phyloP scores from a whole-genome alignment of 2,888 invertebrate species.

The Agonopterix alstromeriana region DNA sequence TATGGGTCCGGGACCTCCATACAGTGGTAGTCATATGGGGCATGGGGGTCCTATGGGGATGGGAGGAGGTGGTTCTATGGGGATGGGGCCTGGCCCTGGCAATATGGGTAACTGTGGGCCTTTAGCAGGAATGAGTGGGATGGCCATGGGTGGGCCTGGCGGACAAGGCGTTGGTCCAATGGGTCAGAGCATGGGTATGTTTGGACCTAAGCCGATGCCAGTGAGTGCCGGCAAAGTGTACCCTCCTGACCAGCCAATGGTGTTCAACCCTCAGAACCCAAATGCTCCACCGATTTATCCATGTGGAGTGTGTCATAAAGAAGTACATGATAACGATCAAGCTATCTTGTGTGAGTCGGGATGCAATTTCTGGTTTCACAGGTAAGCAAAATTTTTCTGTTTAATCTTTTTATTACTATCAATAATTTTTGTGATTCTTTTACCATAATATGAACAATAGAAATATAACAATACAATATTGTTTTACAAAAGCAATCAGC shows the following conservation, averaged over 20 bases:
- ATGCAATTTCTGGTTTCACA: slow-evolving; percentile 99
- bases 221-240: slow-evolving; percentile 95
- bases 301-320: slow-evolving; percentile 98
- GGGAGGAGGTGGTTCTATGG: slow-evolving; percentile 66
- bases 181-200: slow-evolving; percentile 77
- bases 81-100: slow-evolving; percentile 68
- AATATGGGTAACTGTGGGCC: slow-evolving; percentile 71
- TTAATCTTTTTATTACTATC: no score
- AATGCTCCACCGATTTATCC: slow-evolving; percentile 99
- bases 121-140: slow-evolving; percentile 71
- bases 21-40: slow-evolving; percentile 68
- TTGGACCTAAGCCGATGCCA: slow-evolving; percentile 93
- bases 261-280: slow-evolving; percentile 98
- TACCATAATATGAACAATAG: no score
- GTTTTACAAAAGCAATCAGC: no score
- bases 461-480: no score
- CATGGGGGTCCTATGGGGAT: slow-evolving; percentile 73
- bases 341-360: slow-evolving; percentile 98
- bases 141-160: slow-evolving; percentile 72
- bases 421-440: no score
- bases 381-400: slow-evolving; percentile 74
- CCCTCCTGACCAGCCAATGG: slow-evolving; percentile 97
- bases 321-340: slow-evolving; percentile 99
- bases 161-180: slow-evolving; percentile 76
- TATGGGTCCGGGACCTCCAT: slow-evolving; percentile 69